Base-by-base conservation (phyloP, 2,113 vertebrate species). In the Sapayoa aenigma region DNA sequence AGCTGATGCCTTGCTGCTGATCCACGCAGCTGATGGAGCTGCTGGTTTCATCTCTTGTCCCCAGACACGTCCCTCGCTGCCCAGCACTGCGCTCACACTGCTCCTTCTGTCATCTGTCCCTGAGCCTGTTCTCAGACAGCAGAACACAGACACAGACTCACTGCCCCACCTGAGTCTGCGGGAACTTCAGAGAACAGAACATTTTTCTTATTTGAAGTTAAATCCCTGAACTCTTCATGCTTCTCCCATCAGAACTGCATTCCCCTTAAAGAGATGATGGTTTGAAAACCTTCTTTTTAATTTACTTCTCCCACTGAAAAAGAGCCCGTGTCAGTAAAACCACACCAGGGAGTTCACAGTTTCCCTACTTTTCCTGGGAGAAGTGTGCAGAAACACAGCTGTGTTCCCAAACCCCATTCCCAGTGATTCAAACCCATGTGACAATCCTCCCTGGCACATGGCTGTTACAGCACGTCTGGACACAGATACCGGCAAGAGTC, bases 381-480 rank as follows among this genome's bases (percentile, higher is more conserved):
- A 74, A 94, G 84, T 37, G 91, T 81, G 84, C 28, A 63, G 93
- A 96, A 82, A 78, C 73, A 74, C 79, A 90, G 72, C 69, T 84
- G 46, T 30, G 49, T 83, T 84, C 93, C 63, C 89, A 90, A 95
- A 93, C 84, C 93, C 90, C 65, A 93, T 49, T 85, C 55, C 71
- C 21, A 77, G 47, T 52, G 74, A 90, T 72, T 92, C 93, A 83
- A 75, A 92, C 93, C 79, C 17, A 6, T 49, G 58, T 74, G 90
- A 44, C 93, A n/a, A 86, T 72, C 65, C 94, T 89, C 91, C 82
- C 80, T 22, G 8, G 89, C 69, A 44, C 80, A 37, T 25, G 85
- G 85, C 84, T 96, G 95, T 80, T 76, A 87, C 71, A 94, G 91
- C 30, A 68, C 9, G 46, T 81, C 68, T 89, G 71, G 87, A 91